Percentiles rank a stretch among this genome's conserved stretches.
phyloP scores from a whole-genome alignment of 2,113 vertebrate species.

The Crotalus horridus region DNA sequence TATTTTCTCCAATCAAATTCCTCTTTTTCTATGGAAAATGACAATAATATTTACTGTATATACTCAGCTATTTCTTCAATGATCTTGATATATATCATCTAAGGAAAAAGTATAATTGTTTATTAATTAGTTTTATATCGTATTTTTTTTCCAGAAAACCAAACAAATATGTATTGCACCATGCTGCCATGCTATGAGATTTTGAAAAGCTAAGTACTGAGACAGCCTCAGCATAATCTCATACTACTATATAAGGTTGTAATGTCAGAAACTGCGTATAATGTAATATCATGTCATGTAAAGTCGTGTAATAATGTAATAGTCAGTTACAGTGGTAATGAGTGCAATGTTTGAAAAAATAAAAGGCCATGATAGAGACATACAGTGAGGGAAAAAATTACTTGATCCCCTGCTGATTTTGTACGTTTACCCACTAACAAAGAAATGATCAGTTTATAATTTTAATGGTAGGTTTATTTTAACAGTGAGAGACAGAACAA shows the following conservation, averaged over 20 bases:
- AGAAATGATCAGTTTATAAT: no score
- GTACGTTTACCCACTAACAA: no score
- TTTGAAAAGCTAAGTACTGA: not conserved
- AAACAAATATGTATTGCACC: not conserved
- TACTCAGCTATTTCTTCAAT: constrained; percentile 16
- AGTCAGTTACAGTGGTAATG: not conserved
- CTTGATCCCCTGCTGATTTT: no score
- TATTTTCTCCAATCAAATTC: constrained; percentile 93
- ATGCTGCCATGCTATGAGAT: not conserved
- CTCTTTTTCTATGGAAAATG: constrained; percentile 79
- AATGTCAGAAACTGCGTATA: not conserved
- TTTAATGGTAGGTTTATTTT: no score
- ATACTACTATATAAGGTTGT: not conserved
- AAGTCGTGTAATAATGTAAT: not conserved
- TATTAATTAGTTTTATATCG: not conserved
- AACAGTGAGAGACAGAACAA: no score
- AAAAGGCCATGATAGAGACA: not conserved
- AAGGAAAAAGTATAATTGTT: not conserved
- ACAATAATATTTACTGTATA: constrained; percentile 2
- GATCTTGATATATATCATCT: constrained; percentile 2
- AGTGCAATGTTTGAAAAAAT: not conserved
- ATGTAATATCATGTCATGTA: not conserved
- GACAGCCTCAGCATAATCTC: not conserved
- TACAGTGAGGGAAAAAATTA: no score
- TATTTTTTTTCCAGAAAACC: not conserved